Conservation (phyloP, 2,888 invertebrate species). For the Choristoneura rosaceana region DNA sequence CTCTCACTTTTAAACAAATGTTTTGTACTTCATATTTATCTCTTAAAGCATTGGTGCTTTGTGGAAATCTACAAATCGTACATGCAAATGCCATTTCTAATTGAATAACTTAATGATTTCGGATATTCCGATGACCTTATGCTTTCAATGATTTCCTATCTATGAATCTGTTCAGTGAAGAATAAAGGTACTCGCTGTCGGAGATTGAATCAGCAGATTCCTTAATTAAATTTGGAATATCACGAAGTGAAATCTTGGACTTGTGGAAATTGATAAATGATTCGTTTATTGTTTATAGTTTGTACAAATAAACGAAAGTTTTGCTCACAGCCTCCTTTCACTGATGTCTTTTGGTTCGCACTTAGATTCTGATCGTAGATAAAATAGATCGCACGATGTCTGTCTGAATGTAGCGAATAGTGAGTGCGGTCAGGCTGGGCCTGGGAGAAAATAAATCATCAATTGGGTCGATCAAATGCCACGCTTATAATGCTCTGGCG, state of each 20-base stretch:
- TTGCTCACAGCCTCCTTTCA: conserved; percentile 78
- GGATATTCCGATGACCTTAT: not conserved
- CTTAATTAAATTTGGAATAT: conserved; percentile 68
- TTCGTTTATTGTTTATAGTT: conserved; percentile 80
- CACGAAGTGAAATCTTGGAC: conserved; percentile 67
- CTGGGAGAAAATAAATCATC: conserved; percentile 82
- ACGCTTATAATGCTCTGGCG: conserved; percentile 60
- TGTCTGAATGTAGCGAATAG: conserved; percentile 63
- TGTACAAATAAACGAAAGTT: conserved; percentile 79
- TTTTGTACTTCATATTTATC: not conserved
- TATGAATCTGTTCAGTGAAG: conserved; percentile 16
- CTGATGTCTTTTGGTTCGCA: conserved; percentile 78
- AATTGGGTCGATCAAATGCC: conserved; percentile 84
- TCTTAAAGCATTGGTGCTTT: not conserved
- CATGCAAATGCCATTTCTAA: not conserved
- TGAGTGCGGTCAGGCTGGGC: conserved; percentile 66
- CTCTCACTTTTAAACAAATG: conserved; percentile 31
- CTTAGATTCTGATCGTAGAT: conserved; percentile 78
- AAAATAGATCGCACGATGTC: conserved; percentile 81
- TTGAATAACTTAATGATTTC: not conserved
- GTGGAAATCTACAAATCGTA: not conserved
- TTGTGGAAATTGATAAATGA: conserved; percentile 71
- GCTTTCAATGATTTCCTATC: not conserved
- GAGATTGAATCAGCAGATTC: conserved; percentile 58
- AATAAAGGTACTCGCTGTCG: conserved; percentile 28